Evolutionary conservation across 2,113 vertebrate species (phyloP).

Genomic region (Pycnonotus jocosus): DNA sequence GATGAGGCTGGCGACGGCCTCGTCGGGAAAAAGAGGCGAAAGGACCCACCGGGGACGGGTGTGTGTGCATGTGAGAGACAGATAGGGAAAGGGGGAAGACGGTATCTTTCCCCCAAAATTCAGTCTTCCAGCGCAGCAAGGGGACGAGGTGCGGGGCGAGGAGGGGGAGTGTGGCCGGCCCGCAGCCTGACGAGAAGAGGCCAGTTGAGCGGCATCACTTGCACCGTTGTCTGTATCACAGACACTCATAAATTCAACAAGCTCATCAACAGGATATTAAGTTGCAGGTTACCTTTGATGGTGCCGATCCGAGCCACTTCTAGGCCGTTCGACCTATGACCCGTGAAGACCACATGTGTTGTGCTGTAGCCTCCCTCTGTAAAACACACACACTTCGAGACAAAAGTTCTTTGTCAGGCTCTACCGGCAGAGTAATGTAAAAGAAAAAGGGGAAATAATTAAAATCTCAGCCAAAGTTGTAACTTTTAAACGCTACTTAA

Average conservation of each 20-base stretch:
- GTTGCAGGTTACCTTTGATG: constrained; percentile 82
- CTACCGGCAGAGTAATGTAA: constrained; percentile 44
- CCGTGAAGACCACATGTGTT: constrained; percentile 85
- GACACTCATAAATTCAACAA: constrained; percentile 80
- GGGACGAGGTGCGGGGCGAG: neutral
- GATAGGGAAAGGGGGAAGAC: neutral
- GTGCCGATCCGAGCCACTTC: constrained; percentile 77
- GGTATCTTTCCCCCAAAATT: neutral
- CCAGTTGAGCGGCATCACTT: constrained; percentile 4
- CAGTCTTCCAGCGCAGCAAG: neutral
- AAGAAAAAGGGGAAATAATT: constrained; percentile 58
- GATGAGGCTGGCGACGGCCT: neutral
- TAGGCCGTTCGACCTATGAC: constrained; percentile 87
- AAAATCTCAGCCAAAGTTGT: constrained; percentile 65
- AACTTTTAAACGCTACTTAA: constrained; percentile 57
- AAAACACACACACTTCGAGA: constrained; percentile 76
- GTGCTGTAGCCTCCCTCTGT: constrained; percentile 70
- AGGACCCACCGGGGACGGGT: neutral
- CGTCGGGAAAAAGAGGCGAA: neutral
- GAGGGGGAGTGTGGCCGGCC: neutral
- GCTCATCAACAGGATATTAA: constrained; percentile 86
- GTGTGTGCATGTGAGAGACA: neutral
- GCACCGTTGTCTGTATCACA: constrained; percentile 48
- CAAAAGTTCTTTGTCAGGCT: constrained; percentile 75
- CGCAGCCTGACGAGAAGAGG: neutral